phyloP scores from a whole-genome alignment of 2,888 invertebrate genomes.

The Platerodrilus igneus region DNA sequence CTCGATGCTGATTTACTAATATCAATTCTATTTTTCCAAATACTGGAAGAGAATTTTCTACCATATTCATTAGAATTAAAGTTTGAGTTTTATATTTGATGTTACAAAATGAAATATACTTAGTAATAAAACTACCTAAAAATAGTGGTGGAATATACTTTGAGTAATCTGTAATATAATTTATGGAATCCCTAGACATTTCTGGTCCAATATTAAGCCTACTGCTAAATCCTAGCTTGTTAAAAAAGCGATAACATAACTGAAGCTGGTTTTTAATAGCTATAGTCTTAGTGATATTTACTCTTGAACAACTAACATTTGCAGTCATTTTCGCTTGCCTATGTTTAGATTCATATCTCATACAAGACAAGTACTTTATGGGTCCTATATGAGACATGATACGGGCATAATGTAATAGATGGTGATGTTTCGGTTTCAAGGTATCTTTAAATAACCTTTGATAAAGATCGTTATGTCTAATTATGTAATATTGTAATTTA shows the following conservation, averaged over 20 bases:
- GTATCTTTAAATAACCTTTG: constrained; percentile 24
- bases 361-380: constrained; percentile 22
- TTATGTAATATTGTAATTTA: constrained; percentile 15
- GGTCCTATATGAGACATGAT: constrained; percentile 27
- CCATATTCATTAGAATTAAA: not conserved
- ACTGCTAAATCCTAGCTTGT: not conserved
- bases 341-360: constrained; percentile 31
- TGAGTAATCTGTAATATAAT: not conserved
- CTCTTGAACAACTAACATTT: not conserved
- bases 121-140: not conserved
- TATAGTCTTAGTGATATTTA: constrained; percentile 1
- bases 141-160: not conserved
- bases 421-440: constrained; percentile 31
- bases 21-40: not conserved
- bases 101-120: not conserved
- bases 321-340: constrained; percentile 23
- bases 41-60: not conserved
- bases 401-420: constrained; percentile 28
- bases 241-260: not conserved
- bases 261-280: constrained; percentile 4
- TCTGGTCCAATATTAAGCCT: not conserved
- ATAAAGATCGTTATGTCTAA: constrained; percentile 22
- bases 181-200: not conserved
- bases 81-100: not conserved
- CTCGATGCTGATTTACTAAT: not conserved